Evolutionary conservation across 1,140 invertebrate species (phyloP).

Genomic region (Sweltsa coloradensis): DNA sequence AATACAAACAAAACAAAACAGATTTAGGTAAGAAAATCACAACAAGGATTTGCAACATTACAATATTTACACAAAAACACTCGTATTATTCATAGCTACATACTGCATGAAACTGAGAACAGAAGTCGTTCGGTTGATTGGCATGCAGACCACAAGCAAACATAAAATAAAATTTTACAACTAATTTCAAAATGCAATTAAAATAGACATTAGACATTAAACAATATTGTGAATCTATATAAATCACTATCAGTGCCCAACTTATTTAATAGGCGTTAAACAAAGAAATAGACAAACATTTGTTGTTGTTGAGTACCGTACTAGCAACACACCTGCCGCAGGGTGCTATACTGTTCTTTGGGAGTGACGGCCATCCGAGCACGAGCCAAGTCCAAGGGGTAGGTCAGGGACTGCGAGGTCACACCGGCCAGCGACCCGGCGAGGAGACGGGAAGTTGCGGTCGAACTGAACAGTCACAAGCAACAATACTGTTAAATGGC

Average conservation of each 20-base stretch:
- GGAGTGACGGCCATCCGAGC: conserved; percentile 95
- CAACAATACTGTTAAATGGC: no score
- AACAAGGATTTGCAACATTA: no score
- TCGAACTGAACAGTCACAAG: conserved; percentile 12
- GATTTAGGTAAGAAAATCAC: no score
- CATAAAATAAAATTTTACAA: no score
- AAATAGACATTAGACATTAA: background rate
- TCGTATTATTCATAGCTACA: no score
- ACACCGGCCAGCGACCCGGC: conserved; percentile 89
- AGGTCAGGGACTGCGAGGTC: conserved; percentile 86
- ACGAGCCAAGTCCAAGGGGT: conserved; percentile 90
- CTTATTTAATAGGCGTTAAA: no score
- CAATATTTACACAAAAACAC: no score
- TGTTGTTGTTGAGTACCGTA: conserved; percentile 8
- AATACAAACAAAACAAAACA: no score
- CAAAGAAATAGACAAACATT: no score
- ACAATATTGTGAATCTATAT: background rate
- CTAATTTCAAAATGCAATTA: background rate
- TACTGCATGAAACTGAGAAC: no score
- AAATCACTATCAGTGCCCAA: background rate
- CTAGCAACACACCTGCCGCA: conserved; percentile 37
- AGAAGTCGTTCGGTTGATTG: no score
- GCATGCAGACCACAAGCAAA: no score
- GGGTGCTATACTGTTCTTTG: conserved; percentile 50
- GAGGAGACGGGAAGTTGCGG: conserved; percentile 44